phyloP scores from a whole-genome alignment of 2,888 invertebrate genomes.

The Himalopsyche japonica region DNA sequence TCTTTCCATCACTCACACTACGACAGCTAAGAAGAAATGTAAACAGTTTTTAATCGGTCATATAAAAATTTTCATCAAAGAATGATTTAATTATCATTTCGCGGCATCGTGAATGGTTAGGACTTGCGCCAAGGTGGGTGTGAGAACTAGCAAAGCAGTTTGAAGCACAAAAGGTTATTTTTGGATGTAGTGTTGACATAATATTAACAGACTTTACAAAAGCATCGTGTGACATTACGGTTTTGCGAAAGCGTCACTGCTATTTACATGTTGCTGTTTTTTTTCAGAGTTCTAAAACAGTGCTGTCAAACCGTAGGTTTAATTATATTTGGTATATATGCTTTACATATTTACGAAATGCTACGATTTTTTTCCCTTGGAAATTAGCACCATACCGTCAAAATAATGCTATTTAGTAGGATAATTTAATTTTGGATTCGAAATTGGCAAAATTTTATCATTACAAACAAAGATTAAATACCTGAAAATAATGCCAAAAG shows the following conservation, averaged over 20 bases:
- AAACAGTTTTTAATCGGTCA: background rate
- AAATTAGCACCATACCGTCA: too few relatives aligned
- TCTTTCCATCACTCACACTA: slow-evolving; percentile 32
- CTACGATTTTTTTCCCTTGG: too few relatives aligned
- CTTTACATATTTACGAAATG: too few relatives aligned
- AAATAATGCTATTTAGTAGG: too few relatives aligned
- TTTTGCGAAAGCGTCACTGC: background rate
- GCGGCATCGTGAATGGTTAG: background rate
- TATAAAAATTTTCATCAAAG: background rate
- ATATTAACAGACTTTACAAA: background rate
- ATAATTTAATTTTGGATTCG: too few relatives aligned
- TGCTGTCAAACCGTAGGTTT: too few relatives aligned
- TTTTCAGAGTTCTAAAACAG: too few relatives aligned
- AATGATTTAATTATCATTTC: background rate
- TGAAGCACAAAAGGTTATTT: background rate
- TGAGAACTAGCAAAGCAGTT: background rate
- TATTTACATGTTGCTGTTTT: background rate
- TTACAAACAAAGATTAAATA: too few relatives aligned
- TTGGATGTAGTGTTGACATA: background rate
- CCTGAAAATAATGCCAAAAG: too few relatives aligned
- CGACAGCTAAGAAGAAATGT: background rate
- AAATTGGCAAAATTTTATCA: too few relatives aligned
- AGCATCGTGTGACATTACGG: background rate
- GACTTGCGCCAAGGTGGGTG: background rate
- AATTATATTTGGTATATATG: too few relatives aligned